phyloP scores from a whole-genome alignment of 2,797 vertebrate genomes.

The Eospalax fontanierii region DNA sequence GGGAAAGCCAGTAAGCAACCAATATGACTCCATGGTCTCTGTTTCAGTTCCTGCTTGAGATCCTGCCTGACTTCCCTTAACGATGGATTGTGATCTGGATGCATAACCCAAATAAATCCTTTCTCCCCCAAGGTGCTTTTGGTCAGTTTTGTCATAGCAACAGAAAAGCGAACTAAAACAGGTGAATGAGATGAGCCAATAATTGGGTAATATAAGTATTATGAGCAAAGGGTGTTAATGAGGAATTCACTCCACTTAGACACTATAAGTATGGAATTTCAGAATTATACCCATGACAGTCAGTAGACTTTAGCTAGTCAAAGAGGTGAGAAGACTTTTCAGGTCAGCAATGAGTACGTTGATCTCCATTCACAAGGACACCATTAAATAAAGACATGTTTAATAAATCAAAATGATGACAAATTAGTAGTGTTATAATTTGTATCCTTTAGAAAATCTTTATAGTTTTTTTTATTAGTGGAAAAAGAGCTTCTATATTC shows the following conservation, averaged over 20 bases:
- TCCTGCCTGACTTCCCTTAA: no score
- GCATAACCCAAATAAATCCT: no score
- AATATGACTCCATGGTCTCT: no score
- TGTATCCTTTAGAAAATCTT: slow-evolving; percentile 12
- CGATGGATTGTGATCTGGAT: no score
- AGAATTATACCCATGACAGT: not conserved
- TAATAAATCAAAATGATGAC: not conserved
- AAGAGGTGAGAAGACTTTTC: not conserved
- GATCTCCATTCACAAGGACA: not conserved
- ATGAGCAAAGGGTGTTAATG: not conserved
- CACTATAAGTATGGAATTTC: not conserved
- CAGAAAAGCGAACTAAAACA: no score
- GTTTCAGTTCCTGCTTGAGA: no score
- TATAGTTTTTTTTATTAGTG: not conserved
- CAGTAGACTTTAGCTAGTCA: not conserved
- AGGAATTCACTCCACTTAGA: slow-evolving; percentile 8
- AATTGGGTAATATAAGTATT: not conserved
- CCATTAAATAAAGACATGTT: not conserved
- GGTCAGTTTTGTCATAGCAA: no score
- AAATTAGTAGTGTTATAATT: not conserved
- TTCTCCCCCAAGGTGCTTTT: no score
- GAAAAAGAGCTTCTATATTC: slow-evolving; percentile 36
- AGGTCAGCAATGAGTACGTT: not conserved
- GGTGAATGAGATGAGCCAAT: not conserved
- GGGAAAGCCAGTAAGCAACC: no score